phyloP scores from a whole-genome alignment of 1,140 invertebrate genomes.

The Drosophila insularis region DNA sequence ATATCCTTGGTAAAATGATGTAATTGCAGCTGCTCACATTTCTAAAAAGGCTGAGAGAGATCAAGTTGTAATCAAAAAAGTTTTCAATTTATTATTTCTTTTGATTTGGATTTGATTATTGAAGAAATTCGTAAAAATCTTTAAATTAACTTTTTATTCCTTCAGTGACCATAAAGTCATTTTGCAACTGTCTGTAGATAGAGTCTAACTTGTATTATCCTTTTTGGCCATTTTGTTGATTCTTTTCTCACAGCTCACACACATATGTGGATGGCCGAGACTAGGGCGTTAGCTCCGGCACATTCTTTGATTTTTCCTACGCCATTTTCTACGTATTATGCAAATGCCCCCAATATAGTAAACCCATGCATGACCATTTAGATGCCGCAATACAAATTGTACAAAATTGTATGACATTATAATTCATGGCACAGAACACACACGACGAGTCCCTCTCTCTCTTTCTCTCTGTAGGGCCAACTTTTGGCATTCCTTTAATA shows the following conservation, averaged over 20 bases:
- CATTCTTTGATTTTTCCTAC: background rate
- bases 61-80: background rate
- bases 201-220: background rate
- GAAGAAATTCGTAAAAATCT: background rate
- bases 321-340: constrained; percentile 13
- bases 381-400: constrained; percentile 62
- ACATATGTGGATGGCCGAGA: background rate
- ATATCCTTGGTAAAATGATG: constrained; percentile 52
- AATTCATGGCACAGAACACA: constrained; percentile 54
- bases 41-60: constrained; percentile 4
- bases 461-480: background rate
- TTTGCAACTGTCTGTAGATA: background rate
- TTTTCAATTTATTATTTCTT: background rate
- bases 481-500: constrained; percentile 59
- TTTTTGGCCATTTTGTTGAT: background rate
- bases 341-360: constrained; percentile 14
- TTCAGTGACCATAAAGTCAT: background rate
- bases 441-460: no score
- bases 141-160: background rate
- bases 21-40: constrained; percentile 50
- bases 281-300: background rate
- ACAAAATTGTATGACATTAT: constrained; percentile 58
- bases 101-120: background rate
- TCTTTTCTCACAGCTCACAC: background rate
- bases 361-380: constrained; percentile 13